Conservation (phyloP, 35 echinoderm and acorn worm species). For the Ophiothrix spiculata region DNA sequence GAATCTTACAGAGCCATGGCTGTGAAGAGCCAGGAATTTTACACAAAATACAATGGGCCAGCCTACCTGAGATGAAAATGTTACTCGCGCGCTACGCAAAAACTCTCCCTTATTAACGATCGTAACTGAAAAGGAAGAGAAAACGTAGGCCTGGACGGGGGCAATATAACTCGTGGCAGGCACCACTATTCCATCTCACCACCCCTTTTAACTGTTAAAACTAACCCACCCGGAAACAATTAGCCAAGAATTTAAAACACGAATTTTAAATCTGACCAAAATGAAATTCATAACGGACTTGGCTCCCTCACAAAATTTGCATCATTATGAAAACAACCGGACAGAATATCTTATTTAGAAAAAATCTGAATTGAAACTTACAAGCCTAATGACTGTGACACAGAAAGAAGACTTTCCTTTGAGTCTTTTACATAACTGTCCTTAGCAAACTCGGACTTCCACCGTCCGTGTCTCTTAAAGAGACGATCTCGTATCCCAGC, state of each 20-base stretch:
- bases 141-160: background rate
- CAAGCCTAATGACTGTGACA: background rate
- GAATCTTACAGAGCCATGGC: no score
- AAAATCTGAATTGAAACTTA: background rate
- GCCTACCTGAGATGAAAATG: background rate
- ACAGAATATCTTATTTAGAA: no score
- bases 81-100: background rate
- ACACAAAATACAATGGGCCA: no score
- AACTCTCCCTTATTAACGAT: background rate
- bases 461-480: background rate
- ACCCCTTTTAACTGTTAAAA: background rate
- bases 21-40: no score
- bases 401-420: background rate
- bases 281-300: background rate
- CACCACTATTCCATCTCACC: background rate
- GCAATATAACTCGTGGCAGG: background rate
- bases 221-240: background rate
- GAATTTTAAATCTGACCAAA: background rate
- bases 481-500: background rate
- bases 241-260: background rate
- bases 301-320: background rate
- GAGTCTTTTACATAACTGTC: background rate
- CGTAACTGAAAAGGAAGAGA: background rate
- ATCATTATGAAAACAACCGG: background rate
- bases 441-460: background rate